These are phyloP conservation scores for Philhelius pedissequus DNA, from an alignment of 2,888 invertebrate species.

Conservation along the genomic window DNA sequence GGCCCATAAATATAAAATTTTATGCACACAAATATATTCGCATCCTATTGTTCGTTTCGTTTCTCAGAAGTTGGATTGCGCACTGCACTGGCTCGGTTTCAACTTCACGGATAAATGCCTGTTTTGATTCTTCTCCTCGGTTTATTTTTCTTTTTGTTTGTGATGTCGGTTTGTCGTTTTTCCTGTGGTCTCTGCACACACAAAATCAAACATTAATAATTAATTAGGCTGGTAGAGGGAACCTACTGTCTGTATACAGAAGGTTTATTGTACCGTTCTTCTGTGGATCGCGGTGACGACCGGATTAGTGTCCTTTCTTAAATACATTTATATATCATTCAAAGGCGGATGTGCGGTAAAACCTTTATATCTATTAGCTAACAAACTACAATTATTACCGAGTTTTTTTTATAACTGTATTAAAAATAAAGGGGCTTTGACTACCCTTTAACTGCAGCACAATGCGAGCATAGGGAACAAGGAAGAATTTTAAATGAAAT, in stretches of 20 bases:
- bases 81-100: neutral
- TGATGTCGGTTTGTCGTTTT: neutral
- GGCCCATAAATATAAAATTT: slow-evolving; percentile 30
- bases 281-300: neutral
- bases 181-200: slow-evolving; percentile 23
- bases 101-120: neutral
- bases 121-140: neutral
- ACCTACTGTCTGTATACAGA: neutral
- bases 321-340: neutral
- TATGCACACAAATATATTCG: slow-evolving; percentile 60
- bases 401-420: no score
- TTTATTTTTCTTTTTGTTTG: neutral
- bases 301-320: slow-evolving; percentile 55
- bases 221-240: slow-evolving; percentile 51
- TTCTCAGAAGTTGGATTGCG: slow-evolving; percentile 38
- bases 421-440: no score
- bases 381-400: no score
- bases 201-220: slow-evolving; percentile 65
- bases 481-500: no score
- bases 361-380: no score
- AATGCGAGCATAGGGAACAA: no score
- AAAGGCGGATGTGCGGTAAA: neutral
- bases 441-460: no score
- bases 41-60: slow-evolving; percentile 45
- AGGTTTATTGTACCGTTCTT: neutral